Evolutionary conservation across 2,797 vertebrate species (phyloP).

Genomic region (Gallinago stenura): DNA sequence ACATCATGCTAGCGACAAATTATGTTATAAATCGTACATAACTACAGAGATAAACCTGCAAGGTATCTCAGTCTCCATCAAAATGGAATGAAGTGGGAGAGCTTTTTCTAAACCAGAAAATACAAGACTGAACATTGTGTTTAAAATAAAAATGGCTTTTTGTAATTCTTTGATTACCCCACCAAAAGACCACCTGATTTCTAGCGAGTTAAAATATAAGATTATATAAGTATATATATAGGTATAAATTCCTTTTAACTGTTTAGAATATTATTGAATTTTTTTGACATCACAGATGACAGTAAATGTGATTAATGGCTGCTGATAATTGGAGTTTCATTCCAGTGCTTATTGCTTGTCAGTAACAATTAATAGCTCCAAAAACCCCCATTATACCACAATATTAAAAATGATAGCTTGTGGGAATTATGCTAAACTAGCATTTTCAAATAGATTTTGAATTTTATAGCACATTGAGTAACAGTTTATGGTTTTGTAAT

Average conservation of each 20-base stretch:
- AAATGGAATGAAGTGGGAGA: neutral
- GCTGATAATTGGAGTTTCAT: slow-evolving; percentile 86
- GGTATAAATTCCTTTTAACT: slow-evolving; percentile 51
- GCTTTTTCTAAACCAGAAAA: neutral
- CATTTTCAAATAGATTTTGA: slow-evolving; percentile 80
- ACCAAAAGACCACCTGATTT: slow-evolving; percentile 54
- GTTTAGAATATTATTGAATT: slow-evolving; percentile 73
- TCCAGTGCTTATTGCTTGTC: slow-evolving; percentile 86
- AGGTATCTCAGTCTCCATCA: neutral
- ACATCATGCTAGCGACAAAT: neutral
- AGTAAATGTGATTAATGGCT: slow-evolving; percentile 88
- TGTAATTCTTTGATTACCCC: slow-evolving; percentile 1
- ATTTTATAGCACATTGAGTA: slow-evolving; percentile 79
- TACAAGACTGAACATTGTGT: neutral
- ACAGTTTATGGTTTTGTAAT: slow-evolving; percentile 80
- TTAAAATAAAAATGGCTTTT: slow-evolving; percentile 28
- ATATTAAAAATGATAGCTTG: slow-evolving; percentile 79
- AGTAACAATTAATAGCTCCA: slow-evolving; percentile 84
- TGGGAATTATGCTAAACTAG: slow-evolving; percentile 79
- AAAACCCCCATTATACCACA: slow-evolving; percentile 80
- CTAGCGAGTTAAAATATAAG: slow-evolving; percentile 19
- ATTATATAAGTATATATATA: neutral
- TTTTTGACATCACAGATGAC: slow-evolving; percentile 81
- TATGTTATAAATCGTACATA: neutral
- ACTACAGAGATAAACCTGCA: neutral